Conservation (phyloP, 2,888 invertebrate genomes). For the Folsomia manolachei region DNA sequence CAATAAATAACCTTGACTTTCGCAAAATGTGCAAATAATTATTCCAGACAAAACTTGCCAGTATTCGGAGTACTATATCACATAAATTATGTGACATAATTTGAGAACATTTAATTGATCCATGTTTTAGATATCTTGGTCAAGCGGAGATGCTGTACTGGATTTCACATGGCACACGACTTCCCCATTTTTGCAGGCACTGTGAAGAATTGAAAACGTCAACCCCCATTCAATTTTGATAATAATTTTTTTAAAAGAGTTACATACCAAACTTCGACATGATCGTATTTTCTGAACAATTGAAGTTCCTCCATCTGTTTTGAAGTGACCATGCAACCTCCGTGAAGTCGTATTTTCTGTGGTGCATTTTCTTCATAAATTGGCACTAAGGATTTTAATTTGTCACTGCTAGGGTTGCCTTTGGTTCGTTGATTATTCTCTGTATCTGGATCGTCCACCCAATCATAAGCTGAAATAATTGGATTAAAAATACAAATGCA, state of each 20-base stretch:
- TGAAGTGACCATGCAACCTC: conserved; percentile 43
- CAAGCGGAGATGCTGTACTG: too few species aligned
- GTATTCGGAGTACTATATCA: too few species aligned
- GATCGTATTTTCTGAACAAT: conserved; percentile 45
- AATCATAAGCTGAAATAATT: conserved; percentile 24
- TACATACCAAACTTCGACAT: conserved; percentile 46
- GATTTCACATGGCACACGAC: conserved; percentile 43
- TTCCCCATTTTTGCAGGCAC: conserved; percentile 43
- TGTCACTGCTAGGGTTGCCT: background rate
- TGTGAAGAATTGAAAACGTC: conserved; percentile 23
- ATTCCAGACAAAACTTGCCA: too few species aligned
- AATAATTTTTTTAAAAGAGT: too few species aligned
- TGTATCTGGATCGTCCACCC: conserved; percentile 16
- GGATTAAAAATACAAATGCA: background rate
- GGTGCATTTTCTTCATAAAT: conserved; percentile 14
- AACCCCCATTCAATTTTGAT: background rate
- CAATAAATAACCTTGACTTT: too few species aligned
- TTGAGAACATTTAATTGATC: too few species aligned
- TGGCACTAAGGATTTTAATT: background rate
- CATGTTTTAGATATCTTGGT: too few species aligned
- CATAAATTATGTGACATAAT: too few species aligned
- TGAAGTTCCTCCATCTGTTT: conserved; percentile 41
- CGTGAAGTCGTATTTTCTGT: conserved; percentile 43
- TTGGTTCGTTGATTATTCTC: too few species aligned
- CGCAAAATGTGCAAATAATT: too few species aligned